Evolutionary conservation across 2,797 vertebrate genomes (phyloP), one percentile per base, ranked within the genome.

Genomic region (Artibeus jamaicensis): DNA sequence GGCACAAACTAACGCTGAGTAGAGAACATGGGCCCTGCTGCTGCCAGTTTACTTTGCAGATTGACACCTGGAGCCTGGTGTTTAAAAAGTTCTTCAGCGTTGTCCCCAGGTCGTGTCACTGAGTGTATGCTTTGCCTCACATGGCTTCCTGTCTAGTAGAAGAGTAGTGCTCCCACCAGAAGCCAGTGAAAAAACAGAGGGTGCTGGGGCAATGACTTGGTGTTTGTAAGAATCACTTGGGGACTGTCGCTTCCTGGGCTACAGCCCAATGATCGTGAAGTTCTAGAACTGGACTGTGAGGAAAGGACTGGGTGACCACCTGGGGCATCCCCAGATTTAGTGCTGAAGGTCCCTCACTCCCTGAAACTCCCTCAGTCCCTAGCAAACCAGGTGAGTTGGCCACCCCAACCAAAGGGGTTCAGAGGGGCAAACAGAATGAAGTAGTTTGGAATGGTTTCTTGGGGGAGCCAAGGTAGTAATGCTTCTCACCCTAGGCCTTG

Each of bases 41-140:
- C 39, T 86, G 39, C 44, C 76, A 19, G 76, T 29, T 65, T 39
- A 14, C 59, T 67, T 29, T 59, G 68, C 48, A 83, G 53, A 42
- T 10, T 32, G 29, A 9, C 15, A 14, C 4, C 34, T 9, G 44
- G 37, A 39, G 48, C 62, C 68, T 11, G 57, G 26, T 4, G 37
- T 83, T 62, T 29, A 26, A 29, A 37, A 39, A 39, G n/a, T 48
- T 48, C 19, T 50, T 44, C 46, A 26, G 44, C 57, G 39, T 77
- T 37, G 89, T 96, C 57, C 82, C 55, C 29, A 44, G 65, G 44
- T 34, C n/a, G 26, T 3, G 8, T 39, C 67, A 8, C 16, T 6
- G 29, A 46, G 24, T 19, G 11, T 2, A 8, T 46, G 29, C 18
- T 0, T 0, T 32, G 34, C 71, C 44, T 53, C 9, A 2, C 32